Evolutionary conservation across 2,113 vertebrate species (phyloP).

Genomic region (Anhinga rufa): DNA sequence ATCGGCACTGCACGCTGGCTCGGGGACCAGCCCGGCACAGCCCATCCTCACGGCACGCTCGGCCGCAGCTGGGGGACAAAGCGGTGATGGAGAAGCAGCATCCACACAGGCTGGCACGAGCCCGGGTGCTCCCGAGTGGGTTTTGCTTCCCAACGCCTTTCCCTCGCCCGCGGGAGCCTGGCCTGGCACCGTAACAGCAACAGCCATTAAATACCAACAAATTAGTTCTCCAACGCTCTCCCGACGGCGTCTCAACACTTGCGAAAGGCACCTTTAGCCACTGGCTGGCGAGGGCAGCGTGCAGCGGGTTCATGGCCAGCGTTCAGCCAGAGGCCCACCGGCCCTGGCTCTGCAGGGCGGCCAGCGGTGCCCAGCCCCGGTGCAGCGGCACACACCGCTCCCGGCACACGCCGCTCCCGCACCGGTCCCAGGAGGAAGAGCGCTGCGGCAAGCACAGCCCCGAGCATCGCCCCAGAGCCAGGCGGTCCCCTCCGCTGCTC

Average conservation of each 20-base stretch:
- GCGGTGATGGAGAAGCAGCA: neutral
- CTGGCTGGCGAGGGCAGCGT: neutral
- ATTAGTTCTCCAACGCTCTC: neutral
- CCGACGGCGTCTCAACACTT: neutral
- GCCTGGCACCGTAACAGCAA: neutral
- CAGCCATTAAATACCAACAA: neutral
- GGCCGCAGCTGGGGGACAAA: neutral
- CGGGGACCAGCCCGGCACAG: fast-evolving
- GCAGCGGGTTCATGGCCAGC: neutral
- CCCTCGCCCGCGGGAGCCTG: neutral
- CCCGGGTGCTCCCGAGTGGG: fast-evolving
- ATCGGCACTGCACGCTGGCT: fast-evolving
- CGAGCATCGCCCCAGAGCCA: fast-evolving
- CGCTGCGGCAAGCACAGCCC: fast-evolving
- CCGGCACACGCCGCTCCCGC: neutral
- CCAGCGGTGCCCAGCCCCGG: neutral
- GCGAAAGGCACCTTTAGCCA: neutral
- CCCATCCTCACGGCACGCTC: neutral
- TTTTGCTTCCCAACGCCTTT: neutral
- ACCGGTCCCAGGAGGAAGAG: neutral
- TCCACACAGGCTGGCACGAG: fast-evolving
- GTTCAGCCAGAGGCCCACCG: neutral
- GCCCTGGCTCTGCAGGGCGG: neutral
- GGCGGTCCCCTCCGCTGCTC: fast-evolving
- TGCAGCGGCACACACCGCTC: neutral